Evolutionary conservation across 2,797 vertebrate genomes (phyloP).

Genomic region (Sciaenops ocellatus): DNA sequence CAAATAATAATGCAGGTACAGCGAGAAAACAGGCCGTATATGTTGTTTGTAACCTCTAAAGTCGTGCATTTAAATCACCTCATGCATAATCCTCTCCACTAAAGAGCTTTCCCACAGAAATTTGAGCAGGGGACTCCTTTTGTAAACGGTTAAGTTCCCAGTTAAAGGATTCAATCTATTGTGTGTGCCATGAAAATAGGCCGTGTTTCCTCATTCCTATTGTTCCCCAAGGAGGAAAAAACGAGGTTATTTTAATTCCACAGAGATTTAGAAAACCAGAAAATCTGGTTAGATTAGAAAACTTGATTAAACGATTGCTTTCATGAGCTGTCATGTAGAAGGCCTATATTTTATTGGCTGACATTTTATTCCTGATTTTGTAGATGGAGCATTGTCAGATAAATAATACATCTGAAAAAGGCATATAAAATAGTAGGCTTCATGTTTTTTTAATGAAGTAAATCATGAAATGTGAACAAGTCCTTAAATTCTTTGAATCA

Average conservation of each 20-base stretch:
- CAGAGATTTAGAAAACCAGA: constrained; percentile 54
- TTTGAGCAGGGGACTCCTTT: neutral
- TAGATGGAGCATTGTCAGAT: constrained; percentile 8
- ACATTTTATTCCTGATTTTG: neutral
- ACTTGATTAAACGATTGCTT: constrained; percentile 22
- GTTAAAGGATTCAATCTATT: constrained; percentile 34
- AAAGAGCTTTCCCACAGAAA: constrained; percentile 38
- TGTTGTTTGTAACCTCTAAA: neutral
- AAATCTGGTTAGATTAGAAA: constrained; percentile 49
- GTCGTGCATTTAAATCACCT: neutral
- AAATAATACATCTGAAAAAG: constrained; percentile 27
- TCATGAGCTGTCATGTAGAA: constrained; percentile 1
- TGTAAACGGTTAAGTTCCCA: constrained; percentile 24
- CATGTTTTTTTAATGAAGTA: constrained; percentile 8
- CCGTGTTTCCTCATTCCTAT: constrained; percentile 47
- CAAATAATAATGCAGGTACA: neutral
- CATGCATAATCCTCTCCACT: neutral
- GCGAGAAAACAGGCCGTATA: neutral
- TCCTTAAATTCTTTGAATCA: no score
- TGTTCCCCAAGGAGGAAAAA: constrained; percentile 51
- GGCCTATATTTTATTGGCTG: neutral
- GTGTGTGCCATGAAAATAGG: constrained; percentile 55
- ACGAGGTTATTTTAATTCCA: constrained; percentile 53
- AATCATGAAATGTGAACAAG: neutral
- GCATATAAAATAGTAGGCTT: neutral